These are phyloP conservation scores for Pheosia tremula DNA, from an alignment of 2,888 invertebrate genomes.

Conservation along the genomic window DNA sequence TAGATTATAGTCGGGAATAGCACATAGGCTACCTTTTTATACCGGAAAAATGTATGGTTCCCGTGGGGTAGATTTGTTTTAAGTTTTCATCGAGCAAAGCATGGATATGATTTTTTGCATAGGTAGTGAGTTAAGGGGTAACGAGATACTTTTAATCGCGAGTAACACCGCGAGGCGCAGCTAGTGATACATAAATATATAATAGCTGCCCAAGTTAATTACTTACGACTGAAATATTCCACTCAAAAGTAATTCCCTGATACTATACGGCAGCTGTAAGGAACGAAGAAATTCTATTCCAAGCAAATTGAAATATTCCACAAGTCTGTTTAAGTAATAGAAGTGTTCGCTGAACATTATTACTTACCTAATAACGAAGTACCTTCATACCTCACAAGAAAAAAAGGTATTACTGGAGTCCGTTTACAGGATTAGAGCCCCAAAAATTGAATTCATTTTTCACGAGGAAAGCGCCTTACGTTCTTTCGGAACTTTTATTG, in stretches of 20 bases:
- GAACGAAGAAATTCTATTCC: not conserved
- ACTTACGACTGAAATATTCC: too few species aligned
- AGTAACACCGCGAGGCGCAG: too few species aligned
- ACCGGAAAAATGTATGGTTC: too few species aligned
- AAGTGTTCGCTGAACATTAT: constrained; percentile 8
- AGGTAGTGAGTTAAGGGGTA: too few species aligned
- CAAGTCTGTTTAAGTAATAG: constrained; percentile 1
- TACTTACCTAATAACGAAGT: constrained; percentile 10
- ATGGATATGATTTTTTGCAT: too few species aligned
- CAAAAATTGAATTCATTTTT: constrained; percentile 34
- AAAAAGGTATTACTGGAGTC: constrained; percentile 17
- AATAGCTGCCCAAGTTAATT: too few species aligned
- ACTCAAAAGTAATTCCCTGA: not conserved
- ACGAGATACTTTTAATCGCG: too few species aligned
- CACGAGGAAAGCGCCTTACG: constrained; percentile 21
- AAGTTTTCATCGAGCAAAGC: too few species aligned
- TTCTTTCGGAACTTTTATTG: constrained; percentile 38
- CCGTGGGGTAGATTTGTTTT: too few species aligned
- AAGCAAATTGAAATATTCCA: constrained; percentile 5
- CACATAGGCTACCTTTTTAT: too few species aligned
- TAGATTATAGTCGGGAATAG: too few species aligned
- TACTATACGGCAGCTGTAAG: not conserved
- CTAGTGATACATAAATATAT: too few species aligned
- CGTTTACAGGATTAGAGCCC: constrained; percentile 14
- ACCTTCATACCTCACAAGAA: constrained; percentile 17